Conservation (phyloP, 2,888 invertebrate genomes). For the Ganaspis brasiliensis region DNA sequence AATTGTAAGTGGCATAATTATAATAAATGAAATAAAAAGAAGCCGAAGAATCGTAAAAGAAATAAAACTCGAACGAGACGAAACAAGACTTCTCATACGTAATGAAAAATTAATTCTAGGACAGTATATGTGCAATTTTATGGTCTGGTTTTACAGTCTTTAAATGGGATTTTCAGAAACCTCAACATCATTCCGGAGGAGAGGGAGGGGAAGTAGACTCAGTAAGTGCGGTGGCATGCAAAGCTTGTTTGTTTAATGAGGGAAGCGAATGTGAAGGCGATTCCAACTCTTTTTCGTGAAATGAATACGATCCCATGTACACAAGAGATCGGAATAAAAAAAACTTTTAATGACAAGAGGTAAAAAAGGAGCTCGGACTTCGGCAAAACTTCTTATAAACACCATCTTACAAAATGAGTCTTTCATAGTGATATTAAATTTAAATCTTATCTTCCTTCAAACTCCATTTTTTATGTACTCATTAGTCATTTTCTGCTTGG, state of each 20-base stretch:
- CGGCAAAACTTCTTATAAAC: constrained; percentile 3
- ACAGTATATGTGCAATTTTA: constrained; percentile 1
- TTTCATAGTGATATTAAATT: not conserved
- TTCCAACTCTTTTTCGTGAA: constrained; percentile 60
- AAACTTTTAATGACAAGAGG: constrained; percentile 12
- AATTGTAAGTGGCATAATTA: too few relatives aligned
- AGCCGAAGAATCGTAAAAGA: not conserved
- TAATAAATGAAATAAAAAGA: not conserved
- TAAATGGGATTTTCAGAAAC: constrained; percentile 34
- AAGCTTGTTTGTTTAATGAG: constrained; percentile 79
- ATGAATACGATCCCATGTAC: constrained; percentile 33
- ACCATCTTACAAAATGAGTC: not conserved
- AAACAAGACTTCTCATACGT: not conserved
- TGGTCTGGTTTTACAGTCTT: constrained; percentile 22
- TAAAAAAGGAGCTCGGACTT: constrained; percentile 19
- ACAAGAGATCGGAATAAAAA: not conserved
- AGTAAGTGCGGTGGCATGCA: constrained; percentile 68
- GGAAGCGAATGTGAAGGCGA: constrained; percentile 80
- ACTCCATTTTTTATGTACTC: too few relatives aligned
- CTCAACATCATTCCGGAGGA: constrained; percentile 31
- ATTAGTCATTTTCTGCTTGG: too few relatives aligned
- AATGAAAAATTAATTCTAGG: constrained; percentile 7
- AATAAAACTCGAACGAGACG: not conserved
- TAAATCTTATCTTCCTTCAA: not conserved
- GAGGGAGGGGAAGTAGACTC: not conserved